phyloP scores from a whole-genome alignment of 1,140 invertebrate species.

The Kradibia gibbosae region DNA sequence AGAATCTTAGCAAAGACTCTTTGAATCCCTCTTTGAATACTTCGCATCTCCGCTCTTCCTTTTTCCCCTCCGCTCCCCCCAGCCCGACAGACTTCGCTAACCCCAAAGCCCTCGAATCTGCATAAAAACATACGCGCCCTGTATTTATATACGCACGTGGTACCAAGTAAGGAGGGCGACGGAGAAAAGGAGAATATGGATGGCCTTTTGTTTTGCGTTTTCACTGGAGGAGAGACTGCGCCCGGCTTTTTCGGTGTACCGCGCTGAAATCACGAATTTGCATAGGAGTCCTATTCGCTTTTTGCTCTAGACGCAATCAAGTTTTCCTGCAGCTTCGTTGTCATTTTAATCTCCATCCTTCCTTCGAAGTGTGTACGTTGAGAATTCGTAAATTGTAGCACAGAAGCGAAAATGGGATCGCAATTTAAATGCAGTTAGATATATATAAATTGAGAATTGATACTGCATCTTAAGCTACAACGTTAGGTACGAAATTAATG shows the following conservation, averaged over 20 bases:
- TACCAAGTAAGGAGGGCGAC: neutral
- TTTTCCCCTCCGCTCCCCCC: neutral
- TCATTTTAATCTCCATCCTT: neutral
- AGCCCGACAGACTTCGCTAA: too few relatives aligned
- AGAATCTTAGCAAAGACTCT: neutral
- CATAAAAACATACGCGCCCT: constrained; percentile 23
- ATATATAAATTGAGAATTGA: too few relatives aligned
- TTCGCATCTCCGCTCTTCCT: too few relatives aligned
- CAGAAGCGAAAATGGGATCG: too few relatives aligned
- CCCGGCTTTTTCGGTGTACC: neutral
- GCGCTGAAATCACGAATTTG: constrained; percentile 18
- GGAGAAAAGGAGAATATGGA: neutral
- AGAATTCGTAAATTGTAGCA: neutral
- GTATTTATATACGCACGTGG: constrained; percentile 26
- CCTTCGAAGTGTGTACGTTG: neutral
- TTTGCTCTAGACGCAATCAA: neutral
- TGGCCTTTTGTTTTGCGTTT: constrained; percentile 2
- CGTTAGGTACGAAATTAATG: too few relatives aligned
- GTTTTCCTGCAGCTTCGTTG: neutral
- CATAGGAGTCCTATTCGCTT: constrained; percentile 7
- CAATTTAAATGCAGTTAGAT: too few relatives aligned
- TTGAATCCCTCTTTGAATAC: neutral
- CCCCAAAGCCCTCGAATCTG: constrained; percentile 20
- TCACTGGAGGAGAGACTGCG: neutral
- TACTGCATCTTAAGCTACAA: too few relatives aligned